These are phyloP conservation scores for Caenorhabditis uteleia DNA, from an alignment of 2,888 invertebrate genomes.

Conservation along the genomic window DNA sequence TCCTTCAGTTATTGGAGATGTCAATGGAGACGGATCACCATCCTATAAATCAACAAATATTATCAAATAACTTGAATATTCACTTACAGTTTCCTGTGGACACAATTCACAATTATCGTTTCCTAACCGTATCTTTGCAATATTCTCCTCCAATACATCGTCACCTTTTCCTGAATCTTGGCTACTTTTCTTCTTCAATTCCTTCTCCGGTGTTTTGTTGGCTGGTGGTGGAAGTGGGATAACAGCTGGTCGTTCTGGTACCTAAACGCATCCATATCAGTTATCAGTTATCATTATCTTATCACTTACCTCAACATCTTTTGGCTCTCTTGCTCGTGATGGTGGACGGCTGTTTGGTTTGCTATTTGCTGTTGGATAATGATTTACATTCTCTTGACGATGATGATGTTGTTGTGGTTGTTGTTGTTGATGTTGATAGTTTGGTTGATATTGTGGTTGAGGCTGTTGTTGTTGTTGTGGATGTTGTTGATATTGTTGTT, in stretches of 20 bases:
- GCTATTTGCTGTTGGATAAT: too few relatives aligned
- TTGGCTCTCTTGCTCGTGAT: constrained; percentile 27
- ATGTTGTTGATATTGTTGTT: constrained; percentile 4
- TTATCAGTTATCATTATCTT: too few relatives aligned
- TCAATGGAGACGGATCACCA: constrained; percentile 36
- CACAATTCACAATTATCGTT: constrained; percentile 27
- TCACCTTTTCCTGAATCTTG: constrained; percentile 23
- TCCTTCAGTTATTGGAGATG: constrained; percentile 27
- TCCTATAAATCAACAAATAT: constrained; percentile 7
- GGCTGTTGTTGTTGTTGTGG: not conserved
- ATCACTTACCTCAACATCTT: constrained; percentile 19
- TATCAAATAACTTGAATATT: constrained; percentile 3
- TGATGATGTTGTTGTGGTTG: constrained; percentile 6
- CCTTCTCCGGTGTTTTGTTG: too few relatives aligned
- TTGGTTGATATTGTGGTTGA: constrained; percentile 12
- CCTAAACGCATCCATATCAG: not conserved
- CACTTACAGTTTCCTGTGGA: constrained; percentile 28
- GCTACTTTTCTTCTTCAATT: constrained; percentile 22
- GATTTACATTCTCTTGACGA: too few relatives aligned
- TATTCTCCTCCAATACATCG: constrained; percentile 18
- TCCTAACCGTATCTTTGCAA: constrained; percentile 31
- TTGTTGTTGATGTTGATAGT: not conserved
- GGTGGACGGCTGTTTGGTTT: constrained; percentile 27
- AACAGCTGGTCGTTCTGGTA: constrained; percentile 36
- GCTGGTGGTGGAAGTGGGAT: constrained; percentile 37